phyloP scores from a whole-genome alignment of 2,888 invertebrate genomes.

The Cynaeus angustus region DNA sequence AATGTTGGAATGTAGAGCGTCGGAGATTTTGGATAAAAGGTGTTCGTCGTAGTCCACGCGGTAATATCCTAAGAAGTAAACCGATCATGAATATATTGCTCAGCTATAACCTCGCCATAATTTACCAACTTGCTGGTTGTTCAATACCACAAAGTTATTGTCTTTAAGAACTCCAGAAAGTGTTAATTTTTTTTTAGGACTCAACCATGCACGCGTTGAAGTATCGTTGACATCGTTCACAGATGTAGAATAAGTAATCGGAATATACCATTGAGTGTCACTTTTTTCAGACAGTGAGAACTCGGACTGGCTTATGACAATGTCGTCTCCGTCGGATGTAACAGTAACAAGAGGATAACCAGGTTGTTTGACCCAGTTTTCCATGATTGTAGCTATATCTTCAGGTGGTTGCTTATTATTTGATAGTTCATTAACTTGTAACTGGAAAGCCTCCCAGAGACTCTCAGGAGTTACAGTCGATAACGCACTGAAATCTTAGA shows the following conservation, averaged over 20 bases:
- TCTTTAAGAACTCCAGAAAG: slow-evolving; percentile 7
- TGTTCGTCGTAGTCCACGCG: slow-evolving; percentile 77
- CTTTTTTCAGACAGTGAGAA: slow-evolving; percentile 22
- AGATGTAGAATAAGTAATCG: slow-evolving; percentile 73
- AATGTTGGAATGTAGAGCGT: slow-evolving; percentile 38
- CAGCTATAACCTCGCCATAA: no score
- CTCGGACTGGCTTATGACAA: slow-evolving; percentile 51
- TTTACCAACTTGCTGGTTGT: slow-evolving; percentile 42
- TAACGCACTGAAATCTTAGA: background rate
- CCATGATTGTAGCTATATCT: slow-evolving; percentile 68
- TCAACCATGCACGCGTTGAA: slow-evolving; percentile 66
- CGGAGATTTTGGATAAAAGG: slow-evolving; percentile 73
- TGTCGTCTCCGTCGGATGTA: slow-evolving; percentile 23
- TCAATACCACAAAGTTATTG: slow-evolving; percentile 42
- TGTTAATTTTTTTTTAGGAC: slow-evolving; percentile 42
- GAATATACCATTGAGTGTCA: slow-evolving; percentile 70
- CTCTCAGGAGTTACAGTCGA: background rate
- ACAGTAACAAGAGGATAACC: slow-evolving; percentile 76
- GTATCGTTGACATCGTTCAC: slow-evolving; percentile 68
- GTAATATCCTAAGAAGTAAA: slow-evolving; percentile 43
- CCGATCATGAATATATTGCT: background rate
- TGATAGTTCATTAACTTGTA: background rate
- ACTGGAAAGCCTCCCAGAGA: background rate
- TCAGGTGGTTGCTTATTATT: background rate
- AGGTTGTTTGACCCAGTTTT: slow-evolving; percentile 76